Conservation (phyloP, 1,140 invertebrate genomes). For the Liolophura sinensis region DNA sequence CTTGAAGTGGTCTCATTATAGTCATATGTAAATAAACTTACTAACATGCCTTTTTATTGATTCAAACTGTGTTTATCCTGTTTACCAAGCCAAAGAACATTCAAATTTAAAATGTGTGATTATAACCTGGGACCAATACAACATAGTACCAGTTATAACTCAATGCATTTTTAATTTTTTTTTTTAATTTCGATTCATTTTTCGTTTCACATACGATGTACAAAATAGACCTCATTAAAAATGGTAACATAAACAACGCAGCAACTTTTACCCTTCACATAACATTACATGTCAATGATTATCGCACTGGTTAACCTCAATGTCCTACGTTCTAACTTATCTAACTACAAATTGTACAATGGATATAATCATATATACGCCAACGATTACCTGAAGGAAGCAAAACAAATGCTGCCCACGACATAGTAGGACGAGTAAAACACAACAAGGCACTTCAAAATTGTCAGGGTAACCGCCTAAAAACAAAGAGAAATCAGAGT, state of each 20-base stretch:
- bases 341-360: not conserved
- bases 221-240: not conserved
- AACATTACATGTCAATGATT: too few species aligned
- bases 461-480: constrained; percentile 14
- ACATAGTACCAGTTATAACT: not conserved
- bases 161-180: not conserved
- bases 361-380: not conserved
- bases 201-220: not conserved
- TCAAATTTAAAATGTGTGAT: too few species aligned
- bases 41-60: too few species aligned
- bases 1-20: too few species aligned
- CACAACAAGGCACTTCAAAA: constrained; percentile 14
- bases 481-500: constrained; percentile 4
- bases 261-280: not conserved
- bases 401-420: constrained; percentile 17
- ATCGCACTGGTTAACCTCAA: not conserved
- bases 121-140: too few species aligned
- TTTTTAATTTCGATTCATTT: not conserved
- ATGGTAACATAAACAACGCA: not conserved
- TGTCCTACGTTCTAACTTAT: not conserved
- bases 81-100: too few species aligned
- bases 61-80: too few species aligned
- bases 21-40: too few species aligned
- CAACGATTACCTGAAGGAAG: constrained; percentile 6
- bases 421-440: constrained; percentile 22